Evolutionary conservation across 1,140 invertebrate genomes (phyloP), one percentile per base, ranked within the genome.

Genomic region (Lordiphosa collinella): DNA sequence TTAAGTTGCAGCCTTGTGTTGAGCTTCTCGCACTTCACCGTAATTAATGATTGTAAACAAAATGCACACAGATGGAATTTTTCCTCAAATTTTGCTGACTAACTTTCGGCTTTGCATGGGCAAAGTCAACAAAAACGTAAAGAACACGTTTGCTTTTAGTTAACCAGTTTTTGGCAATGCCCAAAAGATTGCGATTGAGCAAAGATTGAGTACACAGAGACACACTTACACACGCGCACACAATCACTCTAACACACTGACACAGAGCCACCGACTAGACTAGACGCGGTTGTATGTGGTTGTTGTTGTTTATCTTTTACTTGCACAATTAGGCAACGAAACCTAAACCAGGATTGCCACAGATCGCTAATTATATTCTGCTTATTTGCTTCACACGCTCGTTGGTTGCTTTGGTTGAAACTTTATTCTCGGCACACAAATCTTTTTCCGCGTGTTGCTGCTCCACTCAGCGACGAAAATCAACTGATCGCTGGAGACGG

Each of bases 91-190:
- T 48, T 38, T 46, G 60, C 36, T 82, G 66, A 75, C 25, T 80
- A 82, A 67, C 41, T 80, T 69, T 46, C 59, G 56, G 56, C 60
- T 80, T 76, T 71, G 75, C 65, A 71, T 65, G 67, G 69, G 76
- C 71, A 82, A 80, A 82, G 71, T 75, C 65, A 79, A 79, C 64
- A 75, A 70, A 75, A 58, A 48, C 54, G 57, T 54, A 80, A 82
- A 80, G 76, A 80, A 80, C 76, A 80, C 76, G 76, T 80, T 80
- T 80, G 76, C 78, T 82, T 80, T 84, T 64, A 76, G 76, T 82
- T 76, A 80, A 80, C 76, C 78, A 57, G 76, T 80, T 80, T 29
- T 80, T 67, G 70, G 75, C 76, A 80, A 63, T 75, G 76, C 65
- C 78, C 71, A 84, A 82, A 29, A 84, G 71, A 76, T 72, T 84